phyloP scores from a whole-genome alignment of 1,140 invertebrate genomes.

The Ladona fulva region DNA sequence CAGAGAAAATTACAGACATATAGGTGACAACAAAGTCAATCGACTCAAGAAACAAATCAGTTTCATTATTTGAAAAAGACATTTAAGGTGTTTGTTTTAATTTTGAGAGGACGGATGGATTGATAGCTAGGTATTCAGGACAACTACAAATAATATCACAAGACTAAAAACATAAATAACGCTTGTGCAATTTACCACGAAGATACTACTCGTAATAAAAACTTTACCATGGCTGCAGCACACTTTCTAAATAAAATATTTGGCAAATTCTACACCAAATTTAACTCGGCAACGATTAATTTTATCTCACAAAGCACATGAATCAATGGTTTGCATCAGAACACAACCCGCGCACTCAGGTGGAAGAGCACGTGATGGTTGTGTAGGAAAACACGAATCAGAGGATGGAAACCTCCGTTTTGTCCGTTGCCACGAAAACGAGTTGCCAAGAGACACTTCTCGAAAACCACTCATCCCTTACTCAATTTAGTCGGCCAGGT shows the following conservation, averaged over 20 bases:
- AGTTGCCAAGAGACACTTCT: too few relatives aligned
- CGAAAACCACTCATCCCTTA: too few relatives aligned
- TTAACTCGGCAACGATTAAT: neutral
- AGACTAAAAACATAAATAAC: neutral
- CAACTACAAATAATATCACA: neutral
- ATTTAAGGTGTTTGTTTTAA: neutral
- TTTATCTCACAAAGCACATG: neutral
- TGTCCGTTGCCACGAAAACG: too few relatives aligned
- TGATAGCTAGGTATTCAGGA: neutral
- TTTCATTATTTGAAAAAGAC: too few relatives aligned
- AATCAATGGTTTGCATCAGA: neutral
- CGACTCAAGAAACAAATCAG: too few relatives aligned
- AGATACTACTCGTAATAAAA: neutral
- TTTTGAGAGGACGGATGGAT: constrained; percentile 1
- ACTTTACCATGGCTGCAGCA: neutral
- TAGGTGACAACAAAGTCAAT: too few relatives aligned
- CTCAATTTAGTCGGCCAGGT: too few relatives aligned
- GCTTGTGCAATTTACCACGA: neutral
- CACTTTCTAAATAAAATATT: neutral
- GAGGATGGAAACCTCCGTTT: too few relatives aligned
- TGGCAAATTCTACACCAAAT: neutral
- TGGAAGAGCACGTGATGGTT: too few relatives aligned
- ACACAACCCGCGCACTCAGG: neutral
- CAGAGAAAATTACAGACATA: too few relatives aligned
- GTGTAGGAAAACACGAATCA: too few relatives aligned